A percentile compares a stretch with the other conserved stretches of the same genome.
phyloP scores from a whole-genome alignment of 1,140 invertebrate species.

The Drosophila grimshawi region DNA sequence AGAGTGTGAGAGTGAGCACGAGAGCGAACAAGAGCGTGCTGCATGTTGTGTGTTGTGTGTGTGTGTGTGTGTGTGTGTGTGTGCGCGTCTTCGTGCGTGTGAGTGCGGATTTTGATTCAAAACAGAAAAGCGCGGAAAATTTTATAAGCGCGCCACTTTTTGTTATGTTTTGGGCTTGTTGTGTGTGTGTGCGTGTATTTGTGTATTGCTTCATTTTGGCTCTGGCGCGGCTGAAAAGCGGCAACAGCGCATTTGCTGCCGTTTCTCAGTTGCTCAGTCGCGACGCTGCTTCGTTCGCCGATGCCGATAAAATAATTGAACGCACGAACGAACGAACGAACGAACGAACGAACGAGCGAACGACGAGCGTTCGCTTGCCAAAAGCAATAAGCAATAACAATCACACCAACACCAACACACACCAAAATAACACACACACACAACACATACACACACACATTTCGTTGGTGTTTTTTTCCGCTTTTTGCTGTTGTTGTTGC shows the following conservation, averaged over 20 bases:
- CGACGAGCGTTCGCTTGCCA: conserved; percentile 30
- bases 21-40: conserved; percentile 31
- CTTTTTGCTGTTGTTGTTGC: conserved; percentile 11
- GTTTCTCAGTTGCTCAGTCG: conserved; percentile 33
- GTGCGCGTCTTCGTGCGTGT: conserved; percentile 13
- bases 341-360: conserved; percentile 47
- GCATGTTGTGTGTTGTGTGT: conserved; percentile 7
- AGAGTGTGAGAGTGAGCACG: conserved; percentile 40
- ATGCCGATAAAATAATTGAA: conserved; percentile 75
- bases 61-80: conserved; percentile 2
- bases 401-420: conserved; percentile 39
- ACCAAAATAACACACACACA: conserved; percentile 50
- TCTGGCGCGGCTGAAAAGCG: conserved; percentile 57
- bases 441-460: neutral
- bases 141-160: conserved; percentile 70
- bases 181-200: conserved; percentile 4
- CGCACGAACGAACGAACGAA: conserved; percentile 54
- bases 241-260: conserved; percentile 52
- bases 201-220: conserved; percentile 46
- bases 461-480: conserved; percentile 32
- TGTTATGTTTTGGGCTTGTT: conserved; percentile 36
- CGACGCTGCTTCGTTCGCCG: conserved; percentile 38
- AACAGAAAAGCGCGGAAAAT: conserved; percentile 77
- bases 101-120: conserved; percentile 59
- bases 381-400: conserved; percentile 43